Percentiles rank a stretch among this genome's conserved stretches.
Evolutionary conservation across 2,888 invertebrate species (phyloP).

Genomic region (Stenichneumon culpator): DNA sequence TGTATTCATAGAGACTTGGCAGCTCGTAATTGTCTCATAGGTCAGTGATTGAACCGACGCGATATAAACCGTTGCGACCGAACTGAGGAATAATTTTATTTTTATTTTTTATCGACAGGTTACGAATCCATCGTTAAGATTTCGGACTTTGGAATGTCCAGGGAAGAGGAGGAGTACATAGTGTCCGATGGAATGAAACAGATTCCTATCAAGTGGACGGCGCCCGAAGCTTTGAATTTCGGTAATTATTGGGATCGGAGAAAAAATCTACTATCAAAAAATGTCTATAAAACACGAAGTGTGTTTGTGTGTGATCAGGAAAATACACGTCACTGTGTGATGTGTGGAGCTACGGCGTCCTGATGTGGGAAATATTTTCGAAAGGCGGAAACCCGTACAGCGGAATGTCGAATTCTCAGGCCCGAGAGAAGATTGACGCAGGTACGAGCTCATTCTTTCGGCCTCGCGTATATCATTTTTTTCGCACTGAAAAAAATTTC

Average conservation of each 20-base stretch:
- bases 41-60: conserved; percentile 82
- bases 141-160: conserved; percentile 99
- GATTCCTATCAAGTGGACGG: conserved; percentile 99
- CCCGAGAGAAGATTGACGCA: conserved; percentile 96
- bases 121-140: conserved; percentile 96
- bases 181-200: conserved; percentile 99
- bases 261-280: conserved; percentile 56
- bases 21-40: conserved; percentile 96
- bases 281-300: not conserved
- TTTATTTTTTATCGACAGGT: conserved; percentile 83
- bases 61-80: not conserved
- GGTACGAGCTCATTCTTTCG: conserved; percentile 86
- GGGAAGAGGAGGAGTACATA: conserved; percentile 98
- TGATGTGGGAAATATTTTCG: conserved; percentile 99
- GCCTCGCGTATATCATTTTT: conserved; percentile 28
- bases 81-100: conserved; percentile 12
- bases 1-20: conserved; percentile 98
- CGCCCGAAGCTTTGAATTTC: conserved; percentile 98
- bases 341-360: conserved; percentile 98
- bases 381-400: conserved; percentile 97
- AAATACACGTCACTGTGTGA: conserved; percentile 98
- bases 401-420: conserved; percentile 97
- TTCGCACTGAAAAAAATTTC: not conserved
- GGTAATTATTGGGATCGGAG: conserved; percentile 86
- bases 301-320: conserved; percentile 86